Conservation (phyloP, 2,888 invertebrate species). For the Psococerastis gibbosa region DNA sequence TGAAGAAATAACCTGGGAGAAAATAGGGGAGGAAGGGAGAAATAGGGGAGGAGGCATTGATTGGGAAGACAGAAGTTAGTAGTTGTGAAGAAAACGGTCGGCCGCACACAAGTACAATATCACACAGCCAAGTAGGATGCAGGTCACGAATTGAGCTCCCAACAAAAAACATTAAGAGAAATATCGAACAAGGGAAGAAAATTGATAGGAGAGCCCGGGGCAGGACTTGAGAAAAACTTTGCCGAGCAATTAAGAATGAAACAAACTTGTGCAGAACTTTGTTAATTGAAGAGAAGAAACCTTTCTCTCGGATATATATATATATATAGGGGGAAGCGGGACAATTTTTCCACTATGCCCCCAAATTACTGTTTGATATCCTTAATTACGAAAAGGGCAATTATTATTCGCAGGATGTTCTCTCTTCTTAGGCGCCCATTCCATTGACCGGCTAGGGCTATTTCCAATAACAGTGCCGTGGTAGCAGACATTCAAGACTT, state of each 20-base stretch:
- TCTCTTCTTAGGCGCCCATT: too few relatives aligned
- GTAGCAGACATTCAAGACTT: too few relatives aligned
- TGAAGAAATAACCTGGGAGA: too few relatives aligned
- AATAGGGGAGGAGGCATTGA: too few relatives aligned
- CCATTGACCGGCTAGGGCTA: too few relatives aligned
- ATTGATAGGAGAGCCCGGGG: slow-evolving; percentile 8
- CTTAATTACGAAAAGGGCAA: too few relatives aligned
- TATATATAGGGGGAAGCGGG: background rate
- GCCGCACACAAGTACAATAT: background rate
- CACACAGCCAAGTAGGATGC: background rate
- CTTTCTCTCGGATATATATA: slow-evolving; percentile 5
- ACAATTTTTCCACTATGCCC: background rate
- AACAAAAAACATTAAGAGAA: slow-evolving; percentile 11
- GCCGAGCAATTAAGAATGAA: slow-evolving; percentile 9
- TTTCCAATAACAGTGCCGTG: too few relatives aligned
- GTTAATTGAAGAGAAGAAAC: slow-evolving; percentile 9
- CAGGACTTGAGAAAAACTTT: slow-evolving; percentile 3
- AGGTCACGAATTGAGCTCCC: background rate
- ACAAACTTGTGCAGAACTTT: slow-evolving; percentile 10
- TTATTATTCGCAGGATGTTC: too few relatives aligned
- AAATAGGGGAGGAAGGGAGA: too few relatives aligned
- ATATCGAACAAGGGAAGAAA: slow-evolving; percentile 9
- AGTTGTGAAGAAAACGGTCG: too few relatives aligned
- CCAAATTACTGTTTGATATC: background rate
- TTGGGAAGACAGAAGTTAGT: too few relatives aligned